Percentiles rank a stretch among this genome's conserved stretches.
Conservation (phyloP, 2,113 vertebrate species). For the Talpa occidentalis region DNA sequence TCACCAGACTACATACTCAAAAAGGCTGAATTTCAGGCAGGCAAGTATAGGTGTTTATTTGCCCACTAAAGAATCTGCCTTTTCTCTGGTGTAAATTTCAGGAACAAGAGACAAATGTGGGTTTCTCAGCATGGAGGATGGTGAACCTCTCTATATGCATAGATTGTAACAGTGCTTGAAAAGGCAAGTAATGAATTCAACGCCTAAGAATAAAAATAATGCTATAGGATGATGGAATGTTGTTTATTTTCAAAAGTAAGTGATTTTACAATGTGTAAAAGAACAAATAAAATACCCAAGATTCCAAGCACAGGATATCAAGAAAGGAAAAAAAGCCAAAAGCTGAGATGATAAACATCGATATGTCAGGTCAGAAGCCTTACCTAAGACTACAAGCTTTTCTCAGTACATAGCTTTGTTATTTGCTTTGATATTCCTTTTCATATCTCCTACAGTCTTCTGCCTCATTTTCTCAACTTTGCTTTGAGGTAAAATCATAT, state of each 20-base stretch:
- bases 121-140: background rate
- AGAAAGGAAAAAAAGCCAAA: background rate
- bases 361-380: background rate
- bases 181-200: background rate
- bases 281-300: background rate
- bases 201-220: background rate
- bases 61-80: background rate
- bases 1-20: background rate
- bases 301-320: background rate
- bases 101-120: background rate
- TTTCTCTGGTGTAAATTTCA: background rate
- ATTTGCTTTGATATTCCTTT: background rate
- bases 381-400: background rate
- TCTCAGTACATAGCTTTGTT: background rate
- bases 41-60: background rate
- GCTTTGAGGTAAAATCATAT: background rate
- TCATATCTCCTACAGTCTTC: background rate
- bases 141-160: background rate
- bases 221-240: background rate
- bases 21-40: background rate
- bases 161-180: background rate
- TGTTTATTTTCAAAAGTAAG: slow-evolving; percentile 13
- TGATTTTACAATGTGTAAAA: slow-evolving; percentile 15
- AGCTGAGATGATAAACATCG: background rate
- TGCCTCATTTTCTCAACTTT: slow-evolving; percentile 1